Base-by-base conservation (phyloP, 2,113 vertebrate species). In the Syrrhaptes paradoxus region DNA sequence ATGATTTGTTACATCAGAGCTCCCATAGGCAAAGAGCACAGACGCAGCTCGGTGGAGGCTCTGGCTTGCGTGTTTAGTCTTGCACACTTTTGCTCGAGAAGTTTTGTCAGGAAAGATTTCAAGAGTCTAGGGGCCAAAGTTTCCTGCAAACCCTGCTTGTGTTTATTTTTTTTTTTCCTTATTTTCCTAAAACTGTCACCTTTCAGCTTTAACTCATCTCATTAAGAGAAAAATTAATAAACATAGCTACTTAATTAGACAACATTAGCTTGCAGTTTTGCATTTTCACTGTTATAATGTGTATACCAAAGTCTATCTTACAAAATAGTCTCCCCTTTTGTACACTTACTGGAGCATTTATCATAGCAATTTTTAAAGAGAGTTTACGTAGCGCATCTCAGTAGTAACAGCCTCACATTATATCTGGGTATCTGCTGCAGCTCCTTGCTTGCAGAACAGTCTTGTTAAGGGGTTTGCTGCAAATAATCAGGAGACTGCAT, bases 61-160 rank as follows among this genome's bases (percentile, higher is more conserved):
- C 96, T 92, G 96, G 91, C 87, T 68, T 62, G 59, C 68, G 11
- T 93, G 92, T 89, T 97, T 76, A 70, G 88, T 93, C 87, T 85
- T 90, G 80, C 59, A 55, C 76, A 58, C 54, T 45, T 84, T 51
- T 62, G 41, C 83, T 77, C 2, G 6, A 85, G 61, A 68, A 32
- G 28, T 59, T 85, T 71, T 84, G n/a, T 65, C 32, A 63, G 38
- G 79, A 80, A 92, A 32, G 31, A 36, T 92, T 90, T 85, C 65
- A 89, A 43, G 57, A 87, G 32, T 29, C 22, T 26, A 93, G n/a
- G 15, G 36, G 77, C 36, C 51, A 76, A 77, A 57, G n/a, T 71
- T 94, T 77, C 59, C 71, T 77, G 34, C 29, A 81, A 71, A 55
- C 21, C 8, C 32, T 4, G 55, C 58, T 71, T 86, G 38, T 55